Evolutionary conservation across 2,113 vertebrate genomes (phyloP).

Genomic region (Theristicus caerulescens): DNA sequence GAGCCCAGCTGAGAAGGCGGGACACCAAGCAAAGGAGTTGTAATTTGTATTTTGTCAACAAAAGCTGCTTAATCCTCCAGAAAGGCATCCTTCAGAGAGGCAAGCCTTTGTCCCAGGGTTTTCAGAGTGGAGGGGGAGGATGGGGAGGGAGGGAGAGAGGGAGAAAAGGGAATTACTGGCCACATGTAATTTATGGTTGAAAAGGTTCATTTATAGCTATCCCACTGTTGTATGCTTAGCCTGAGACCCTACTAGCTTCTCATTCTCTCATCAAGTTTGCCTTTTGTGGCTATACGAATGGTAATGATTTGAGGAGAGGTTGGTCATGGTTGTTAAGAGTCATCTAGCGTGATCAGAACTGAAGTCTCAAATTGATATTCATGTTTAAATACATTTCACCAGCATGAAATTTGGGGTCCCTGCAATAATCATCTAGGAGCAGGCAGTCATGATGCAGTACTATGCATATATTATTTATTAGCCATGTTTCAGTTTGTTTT

Average conservation of each 20-base stretch:
- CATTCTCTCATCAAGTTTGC: conserved; percentile 70
- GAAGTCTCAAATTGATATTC: conserved; percentile 59
- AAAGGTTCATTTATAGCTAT: conserved; percentile 77
- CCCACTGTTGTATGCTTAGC: conserved; percentile 72
- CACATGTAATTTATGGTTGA: conserved; percentile 78
- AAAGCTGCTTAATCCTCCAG: conserved; percentile 81
- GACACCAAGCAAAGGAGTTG: conserved; percentile 72
- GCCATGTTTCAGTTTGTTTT: neutral
- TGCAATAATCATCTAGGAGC: neutral
- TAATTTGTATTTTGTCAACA: conserved; percentile 87
- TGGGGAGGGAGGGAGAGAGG: conserved; percentile 18
- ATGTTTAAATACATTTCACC: conserved; percentile 37
- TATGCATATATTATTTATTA: neutral
- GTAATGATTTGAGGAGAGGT: conserved; percentile 52
- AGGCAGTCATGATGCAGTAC: neutral
- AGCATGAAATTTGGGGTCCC: conserved; percentile 22
- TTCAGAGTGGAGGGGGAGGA: conserved; percentile 59
- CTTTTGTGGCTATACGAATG: conserved; percentile 69
- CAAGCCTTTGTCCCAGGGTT: conserved; percentile 73
- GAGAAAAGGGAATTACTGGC: conserved; percentile 73
- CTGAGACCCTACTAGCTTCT: conserved; percentile 64
- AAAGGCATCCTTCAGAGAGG: conserved; percentile 76
- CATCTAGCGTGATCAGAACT: conserved; percentile 66
- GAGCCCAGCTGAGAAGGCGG: conserved; percentile 75
- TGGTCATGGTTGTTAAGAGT: conserved; percentile 76